Evolutionary conservation across 2,888 invertebrate species (phyloP).

Genomic region (Ophraella communa): DNA sequence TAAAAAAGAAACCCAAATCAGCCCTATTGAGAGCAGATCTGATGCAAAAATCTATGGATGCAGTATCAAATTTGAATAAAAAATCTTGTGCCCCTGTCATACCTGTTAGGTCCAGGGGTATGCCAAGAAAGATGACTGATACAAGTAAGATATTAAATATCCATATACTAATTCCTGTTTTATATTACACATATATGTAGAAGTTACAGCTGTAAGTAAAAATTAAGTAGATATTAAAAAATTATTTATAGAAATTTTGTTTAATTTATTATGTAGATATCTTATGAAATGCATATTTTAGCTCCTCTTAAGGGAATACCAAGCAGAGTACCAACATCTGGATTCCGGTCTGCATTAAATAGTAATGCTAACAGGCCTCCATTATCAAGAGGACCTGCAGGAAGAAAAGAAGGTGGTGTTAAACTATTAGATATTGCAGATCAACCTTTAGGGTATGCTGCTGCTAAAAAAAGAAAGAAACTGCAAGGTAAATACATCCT

Average conservation of each 20-base stretch:
- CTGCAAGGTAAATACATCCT: constrained; percentile 80
- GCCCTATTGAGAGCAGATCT: constrained; percentile 88
- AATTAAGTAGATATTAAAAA: too few species aligned
- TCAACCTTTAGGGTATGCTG: constrained; percentile 84
- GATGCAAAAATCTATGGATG: constrained; percentile 89
- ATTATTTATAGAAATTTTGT: too few species aligned
- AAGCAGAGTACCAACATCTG: constrained; percentile 75
- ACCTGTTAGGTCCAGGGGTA: constrained; percentile 83
- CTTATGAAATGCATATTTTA: constrained; percentile 54
- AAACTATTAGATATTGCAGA: constrained; percentile 94
- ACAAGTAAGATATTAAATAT: constrained; percentile 82
- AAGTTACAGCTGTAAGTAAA: too few species aligned
- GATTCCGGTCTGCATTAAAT: constrained; percentile 66
- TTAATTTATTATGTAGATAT: not conserved
- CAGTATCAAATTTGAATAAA: constrained; percentile 87
- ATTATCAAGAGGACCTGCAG: constrained; percentile 69
- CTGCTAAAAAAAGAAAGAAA: constrained; percentile 86
- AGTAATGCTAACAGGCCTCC: constrained; percentile 64
- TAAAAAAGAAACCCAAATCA: constrained; percentile 94
- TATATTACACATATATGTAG: too few species aligned
- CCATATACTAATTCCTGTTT: too few species aligned
- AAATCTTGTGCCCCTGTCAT: constrained; percentile 88
- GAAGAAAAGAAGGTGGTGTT: constrained; percentile 88
- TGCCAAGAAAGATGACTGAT: constrained; percentile 97
- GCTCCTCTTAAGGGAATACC: constrained; percentile 93